Conservation (phyloP, 2,888 invertebrate species). For the Nezara viridula region DNA sequence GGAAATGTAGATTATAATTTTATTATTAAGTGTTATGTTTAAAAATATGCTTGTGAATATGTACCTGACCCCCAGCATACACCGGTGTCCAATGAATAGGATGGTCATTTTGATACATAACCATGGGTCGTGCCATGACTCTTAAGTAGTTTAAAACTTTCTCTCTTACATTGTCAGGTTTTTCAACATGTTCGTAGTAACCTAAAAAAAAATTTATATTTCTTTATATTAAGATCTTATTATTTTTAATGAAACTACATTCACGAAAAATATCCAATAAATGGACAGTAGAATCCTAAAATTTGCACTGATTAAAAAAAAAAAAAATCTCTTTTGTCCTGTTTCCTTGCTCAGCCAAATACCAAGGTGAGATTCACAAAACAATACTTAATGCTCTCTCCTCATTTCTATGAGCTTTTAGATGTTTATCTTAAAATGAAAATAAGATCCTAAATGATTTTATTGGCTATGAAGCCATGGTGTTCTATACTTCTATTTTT, state of each 20-base stretch:
- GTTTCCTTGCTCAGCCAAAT: no score
- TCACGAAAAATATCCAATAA: constrained; percentile 35
- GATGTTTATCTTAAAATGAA: background rate
- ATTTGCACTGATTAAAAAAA: no score
- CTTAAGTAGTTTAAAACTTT: constrained; percentile 95
- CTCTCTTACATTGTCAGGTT: constrained; percentile 87
- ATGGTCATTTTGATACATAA: constrained; percentile 91
- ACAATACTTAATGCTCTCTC: no score
- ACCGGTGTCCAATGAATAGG: constrained; percentile 97
- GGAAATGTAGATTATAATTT: background rate
- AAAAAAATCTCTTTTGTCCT: no score
- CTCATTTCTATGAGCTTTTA: background rate
- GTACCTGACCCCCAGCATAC: constrained; percentile 85
- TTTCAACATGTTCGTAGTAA: constrained; percentile 90
- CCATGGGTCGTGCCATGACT: constrained; percentile 96
- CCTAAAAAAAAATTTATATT: constrained; percentile 73
- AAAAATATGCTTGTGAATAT: background rate
- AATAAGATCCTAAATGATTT: background rate
- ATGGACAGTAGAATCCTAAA: background rate
- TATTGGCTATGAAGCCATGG: background rate
- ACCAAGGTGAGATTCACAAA: no score
- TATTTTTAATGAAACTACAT: background rate
- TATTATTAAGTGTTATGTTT: background rate
- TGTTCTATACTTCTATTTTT: no score
- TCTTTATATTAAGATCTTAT: background rate